These are phyloP conservation scores for Xestia ashworthii DNA, from an alignment of 2,888 invertebrate species.

Conservation along the genomic window DNA sequence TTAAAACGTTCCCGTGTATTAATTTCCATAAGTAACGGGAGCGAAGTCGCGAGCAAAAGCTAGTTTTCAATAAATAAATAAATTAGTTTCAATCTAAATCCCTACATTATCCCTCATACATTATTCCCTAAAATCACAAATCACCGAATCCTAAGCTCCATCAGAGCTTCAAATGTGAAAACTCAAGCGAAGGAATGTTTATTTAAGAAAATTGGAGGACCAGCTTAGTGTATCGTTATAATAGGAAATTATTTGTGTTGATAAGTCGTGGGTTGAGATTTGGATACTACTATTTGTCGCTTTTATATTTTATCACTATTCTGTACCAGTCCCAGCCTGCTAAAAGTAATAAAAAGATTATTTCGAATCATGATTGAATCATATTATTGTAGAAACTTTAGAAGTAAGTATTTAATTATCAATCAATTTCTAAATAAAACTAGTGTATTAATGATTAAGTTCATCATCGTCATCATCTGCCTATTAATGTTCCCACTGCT, in stretches of 20 bases:
- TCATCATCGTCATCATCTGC: no score
- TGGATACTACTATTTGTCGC: conserved; percentile 65
- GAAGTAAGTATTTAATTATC: no score
- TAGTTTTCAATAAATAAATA: neutral
- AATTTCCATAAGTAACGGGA: no score
- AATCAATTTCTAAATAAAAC: no score
- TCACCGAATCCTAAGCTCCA: conserved; percentile 21
- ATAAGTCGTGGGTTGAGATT: conserved; percentile 74
- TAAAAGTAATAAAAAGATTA: no score
- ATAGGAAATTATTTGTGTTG: conserved; percentile 86
- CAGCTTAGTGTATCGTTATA: conserved; percentile 83
- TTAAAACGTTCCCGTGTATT: no score
- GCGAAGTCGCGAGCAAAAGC: no score
- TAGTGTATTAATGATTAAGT: no score
- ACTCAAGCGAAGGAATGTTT: conserved; percentile 76
- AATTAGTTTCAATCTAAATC: neutral
- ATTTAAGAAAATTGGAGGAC: conserved; percentile 86
- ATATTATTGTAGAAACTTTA: no score
- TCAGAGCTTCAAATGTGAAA: conserved; percentile 54
- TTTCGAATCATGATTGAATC: no score
- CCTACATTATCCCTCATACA: neutral
- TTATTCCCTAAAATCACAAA: conserved; percentile 45
- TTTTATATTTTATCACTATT: neutral
- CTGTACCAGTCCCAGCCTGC: neutral
- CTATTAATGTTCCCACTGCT: no score